Base-by-base conservation (phyloP, 1,140 invertebrate species). In the Bombus consobrinus region DNA sequence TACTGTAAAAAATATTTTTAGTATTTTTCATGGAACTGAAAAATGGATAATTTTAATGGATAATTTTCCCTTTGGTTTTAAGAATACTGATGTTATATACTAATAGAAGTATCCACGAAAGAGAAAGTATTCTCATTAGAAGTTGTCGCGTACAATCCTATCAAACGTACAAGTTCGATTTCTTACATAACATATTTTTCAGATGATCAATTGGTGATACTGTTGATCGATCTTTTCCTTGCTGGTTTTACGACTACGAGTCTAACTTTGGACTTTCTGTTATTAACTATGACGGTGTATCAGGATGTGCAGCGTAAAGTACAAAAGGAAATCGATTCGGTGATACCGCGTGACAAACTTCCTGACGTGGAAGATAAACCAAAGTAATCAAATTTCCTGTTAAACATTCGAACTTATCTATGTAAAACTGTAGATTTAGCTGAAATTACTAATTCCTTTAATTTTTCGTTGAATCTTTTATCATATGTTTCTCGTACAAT, bases 231-330 rank as follows among this genome's bases (percentile, higher is more conserved):
- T 91, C 94, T 97, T 6, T 96, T 98, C 77, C 96, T 97, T 84
- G 97, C 97, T 6, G 97, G 97, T 13, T 96, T 96, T 0, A 96
- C 96, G 82, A 98, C 98, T 0, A 98, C 97, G 0, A 96, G 97
- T 64, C 96, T 96, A 53, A 96, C 97, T 0, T 91, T 98, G 8
- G 96, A 97, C 85, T 97, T 98, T 94, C 95, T 96, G 1, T 94
- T 98, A 53, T 95, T 98, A 64, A 95, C 96, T n/a, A 96, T 98
- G 91, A 93, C 97, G 2, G 93, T 97, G 68, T 93, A 97, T 85
- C 96, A 96, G 81, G 96, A 97, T 34, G 94, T 97, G 3, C 98
- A 98, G 93, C 88, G 94, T 0, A 96, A 96, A 90, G 93, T 98
- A 2, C 96, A 96, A 34, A 88, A 96, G 0, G 97, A 98, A 93